Evolutionary conservation across 2,888 invertebrate genomes (phyloP).

Genomic region (Eucera pruinosa): DNA sequence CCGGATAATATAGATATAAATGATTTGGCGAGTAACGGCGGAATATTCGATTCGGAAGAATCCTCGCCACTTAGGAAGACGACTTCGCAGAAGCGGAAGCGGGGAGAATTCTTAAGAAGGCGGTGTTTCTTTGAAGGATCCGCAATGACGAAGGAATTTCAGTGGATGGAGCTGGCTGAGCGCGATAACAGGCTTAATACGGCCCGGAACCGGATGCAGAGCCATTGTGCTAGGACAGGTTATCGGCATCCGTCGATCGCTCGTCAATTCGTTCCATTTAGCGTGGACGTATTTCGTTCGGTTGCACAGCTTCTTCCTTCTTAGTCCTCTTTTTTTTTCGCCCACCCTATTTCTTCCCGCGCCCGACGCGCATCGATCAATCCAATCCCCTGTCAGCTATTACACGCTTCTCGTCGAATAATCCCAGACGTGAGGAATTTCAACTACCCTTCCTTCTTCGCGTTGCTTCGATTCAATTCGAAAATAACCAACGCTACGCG

Average conservation of each 20-base stretch:
- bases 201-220: constrained; percentile 64
- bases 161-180: constrained; percentile 64
- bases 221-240: constrained; percentile 58
- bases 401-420: constrained; percentile 1
- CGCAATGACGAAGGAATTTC: constrained; percentile 56
- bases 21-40: background rate
- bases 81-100: too few species aligned
- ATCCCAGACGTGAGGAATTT: background rate
- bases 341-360: background rate
- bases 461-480: too few species aligned
- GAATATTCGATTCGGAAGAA: background rate
- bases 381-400: background rate
- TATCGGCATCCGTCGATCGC: constrained; percentile 61
- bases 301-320: background rate
- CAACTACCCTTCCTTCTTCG: too few species aligned
- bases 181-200: constrained; percentile 69
- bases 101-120: constrained; percentile 2
- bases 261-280: constrained; percentile 49
- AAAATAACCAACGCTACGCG: too few species aligned
- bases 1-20: too few species aligned
- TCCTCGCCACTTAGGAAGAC: constrained; percentile 4
- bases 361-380: constrained; percentile 8
- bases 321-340: background rate
- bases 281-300: constrained; percentile 31
- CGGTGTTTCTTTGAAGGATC: constrained; percentile 1